Evolutionary conservation across 2,113 vertebrate species (phyloP).

Genomic region (Micronycteris hirsuta): DNA sequence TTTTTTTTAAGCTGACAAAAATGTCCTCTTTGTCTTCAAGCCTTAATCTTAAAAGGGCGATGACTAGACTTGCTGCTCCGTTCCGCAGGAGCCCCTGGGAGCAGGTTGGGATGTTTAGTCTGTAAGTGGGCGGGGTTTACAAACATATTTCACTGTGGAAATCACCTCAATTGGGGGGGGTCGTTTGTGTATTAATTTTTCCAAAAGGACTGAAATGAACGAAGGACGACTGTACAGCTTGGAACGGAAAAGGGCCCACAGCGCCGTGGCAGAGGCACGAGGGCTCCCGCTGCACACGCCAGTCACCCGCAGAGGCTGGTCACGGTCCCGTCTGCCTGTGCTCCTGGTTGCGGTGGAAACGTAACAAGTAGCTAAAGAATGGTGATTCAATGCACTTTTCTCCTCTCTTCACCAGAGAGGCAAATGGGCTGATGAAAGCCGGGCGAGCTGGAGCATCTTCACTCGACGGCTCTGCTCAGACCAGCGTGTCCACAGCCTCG

Average conservation of each 20-base stretch:
- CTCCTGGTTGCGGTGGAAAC: accelerated
- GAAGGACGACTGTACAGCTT: not conserved
- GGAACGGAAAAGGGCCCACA: not conserved
- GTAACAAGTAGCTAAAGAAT: not conserved
- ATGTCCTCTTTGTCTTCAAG: not conserved
- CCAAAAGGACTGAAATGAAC: not conserved
- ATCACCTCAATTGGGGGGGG: not conserved
- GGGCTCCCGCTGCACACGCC: too few species aligned
- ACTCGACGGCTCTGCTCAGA: not conserved
- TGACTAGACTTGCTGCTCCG: not conserved
- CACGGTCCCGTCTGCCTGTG: too few species aligned
- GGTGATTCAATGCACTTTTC: not conserved
- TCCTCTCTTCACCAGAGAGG: slow-evolving; percentile 20
- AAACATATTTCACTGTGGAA: not conserved
- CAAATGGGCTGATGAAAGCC: not conserved
- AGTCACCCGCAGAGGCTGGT: too few species aligned
- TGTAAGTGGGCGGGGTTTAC: not conserved
- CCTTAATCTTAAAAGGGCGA: not conserved
- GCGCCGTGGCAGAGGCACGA: too few species aligned
- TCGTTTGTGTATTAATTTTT: not conserved
- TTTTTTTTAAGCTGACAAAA: not conserved
- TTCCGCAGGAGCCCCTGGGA: not conserved
- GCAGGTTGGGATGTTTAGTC: not conserved
- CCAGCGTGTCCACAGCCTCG: not conserved
- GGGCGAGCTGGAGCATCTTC: not conserved